A percentile compares a stretch with the other conserved stretches of the same genome.
Conservation (phyloP, 2,113 vertebrate species). For the Eubucco bourcierii region DNA sequence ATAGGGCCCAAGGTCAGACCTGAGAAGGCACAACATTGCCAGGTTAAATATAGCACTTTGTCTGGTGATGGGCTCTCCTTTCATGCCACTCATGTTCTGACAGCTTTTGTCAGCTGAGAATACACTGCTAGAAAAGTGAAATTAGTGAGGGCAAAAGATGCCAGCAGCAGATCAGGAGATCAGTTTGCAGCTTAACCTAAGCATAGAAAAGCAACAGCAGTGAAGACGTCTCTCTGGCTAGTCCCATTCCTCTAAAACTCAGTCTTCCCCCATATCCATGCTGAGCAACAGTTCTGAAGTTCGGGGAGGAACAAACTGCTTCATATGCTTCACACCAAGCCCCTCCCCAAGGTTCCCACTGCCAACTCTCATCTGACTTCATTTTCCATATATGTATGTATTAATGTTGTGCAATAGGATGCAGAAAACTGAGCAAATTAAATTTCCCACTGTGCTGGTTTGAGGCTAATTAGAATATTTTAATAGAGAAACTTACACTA, state of each 20-base stretch:
- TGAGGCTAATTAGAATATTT: too few species aligned
- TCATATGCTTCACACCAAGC: neutral
- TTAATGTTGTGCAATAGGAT: neutral
- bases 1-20: conserved; percentile 32
- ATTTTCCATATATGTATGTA: neutral
- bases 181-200: neutral
- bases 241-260: neutral
- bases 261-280: neutral
- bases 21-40: neutral
- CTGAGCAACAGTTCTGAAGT: neutral
- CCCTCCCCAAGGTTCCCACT: neutral
- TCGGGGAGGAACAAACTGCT: neutral
- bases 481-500: too few species aligned
- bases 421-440: neutral
- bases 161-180: neutral
- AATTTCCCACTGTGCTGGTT: too few species aligned
- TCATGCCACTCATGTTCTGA: conserved; percentile 21
- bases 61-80: conserved; percentile 24
- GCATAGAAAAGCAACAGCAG: neutral
- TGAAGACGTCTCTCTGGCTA: neutral
- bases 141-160: conserved; percentile 12
- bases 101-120: conserved; percentile 40
- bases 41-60: conserved; percentile 65
- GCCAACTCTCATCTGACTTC: neutral
- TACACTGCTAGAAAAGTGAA: conserved; percentile 32